Conservation (phyloP, 2,797 vertebrate genomes). For the Dicrostonyx torquatus region DNA sequence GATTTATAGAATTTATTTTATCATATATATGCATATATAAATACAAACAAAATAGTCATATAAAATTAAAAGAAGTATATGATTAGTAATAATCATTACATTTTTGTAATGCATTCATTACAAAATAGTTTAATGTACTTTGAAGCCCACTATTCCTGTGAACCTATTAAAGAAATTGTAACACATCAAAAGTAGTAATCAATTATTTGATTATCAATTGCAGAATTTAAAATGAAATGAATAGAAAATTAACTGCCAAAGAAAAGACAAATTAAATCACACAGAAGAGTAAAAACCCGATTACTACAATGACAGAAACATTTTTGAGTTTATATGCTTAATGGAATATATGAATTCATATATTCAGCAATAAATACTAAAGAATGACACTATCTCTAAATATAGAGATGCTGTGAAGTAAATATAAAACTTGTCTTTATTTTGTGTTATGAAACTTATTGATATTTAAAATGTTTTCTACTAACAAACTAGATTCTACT, state of each 20-base stretch:
- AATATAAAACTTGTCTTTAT: constrained; percentile 18
- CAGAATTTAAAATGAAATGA: not conserved
- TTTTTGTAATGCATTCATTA: no score
- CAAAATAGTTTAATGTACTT: not conserved
- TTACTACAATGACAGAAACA: not conserved
- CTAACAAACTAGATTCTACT: constrained; percentile 11
- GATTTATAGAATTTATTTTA: not conserved
- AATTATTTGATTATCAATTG: not conserved
- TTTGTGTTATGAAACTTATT: constrained; percentile 20
- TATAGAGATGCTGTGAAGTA: not conserved
- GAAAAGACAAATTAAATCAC: not conserved
- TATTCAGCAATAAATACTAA: not conserved
- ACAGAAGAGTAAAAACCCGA: not conserved
- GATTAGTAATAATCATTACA: not conserved
- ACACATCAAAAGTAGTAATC: not conserved
- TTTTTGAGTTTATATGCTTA: not conserved
- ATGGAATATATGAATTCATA: not conserved
- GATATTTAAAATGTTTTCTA: constrained; percentile 37
- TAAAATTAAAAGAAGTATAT: not conserved
- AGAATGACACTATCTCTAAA: not conserved
- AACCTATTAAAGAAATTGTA: not conserved
- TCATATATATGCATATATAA: not conserved
- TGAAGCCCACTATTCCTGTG: not conserved
- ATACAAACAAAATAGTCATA: not conserved
- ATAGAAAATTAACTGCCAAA: not conserved